Conservation (phyloP, 2,797 vertebrate species). For the Gymnoscopelus braueri region DNA sequence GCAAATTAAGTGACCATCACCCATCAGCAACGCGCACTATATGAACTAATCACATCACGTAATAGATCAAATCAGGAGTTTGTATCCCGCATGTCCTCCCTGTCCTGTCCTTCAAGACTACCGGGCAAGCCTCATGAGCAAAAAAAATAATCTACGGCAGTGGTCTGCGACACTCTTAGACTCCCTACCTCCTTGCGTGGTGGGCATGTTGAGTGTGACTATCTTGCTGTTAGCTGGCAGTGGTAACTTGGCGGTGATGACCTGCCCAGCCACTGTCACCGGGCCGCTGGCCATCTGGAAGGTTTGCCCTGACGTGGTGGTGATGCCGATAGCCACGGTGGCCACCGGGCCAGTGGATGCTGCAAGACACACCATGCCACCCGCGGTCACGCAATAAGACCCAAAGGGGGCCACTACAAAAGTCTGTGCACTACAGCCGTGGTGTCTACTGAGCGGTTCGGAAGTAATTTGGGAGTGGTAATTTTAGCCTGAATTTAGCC, state of each 20-base stretch:
- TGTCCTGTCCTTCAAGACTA: too few species aligned
- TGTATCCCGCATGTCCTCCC: too few species aligned
- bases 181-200: constrained; percentile 93
- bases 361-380: constrained; percentile 82
- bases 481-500: background rate
- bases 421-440: constrained; percentile 55
- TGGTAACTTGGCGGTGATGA: constrained; percentile 91
- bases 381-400: constrained; percentile 58
- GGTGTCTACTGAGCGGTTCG: constrained; percentile 61
- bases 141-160: constrained; percentile 47
- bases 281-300: constrained; percentile 92
- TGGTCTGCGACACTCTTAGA: constrained; percentile 52
- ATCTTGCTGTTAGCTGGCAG: constrained; percentile 97
- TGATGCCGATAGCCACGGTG: constrained; percentile 85
- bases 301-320: constrained; percentile 89
- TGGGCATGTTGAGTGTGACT: constrained; percentile 93
- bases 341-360: constrained; percentile 88
- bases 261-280: constrained; percentile 91
- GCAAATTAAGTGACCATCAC: too few species aligned
- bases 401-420: constrained; percentile 40
- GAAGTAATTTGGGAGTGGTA: background rate
- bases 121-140: background rate
- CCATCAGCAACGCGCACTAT: too few species aligned
- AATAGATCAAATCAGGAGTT: too few species aligned
- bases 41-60: too few species aligned